Evolutionary conservation across 2,888 invertebrate species (phyloP).

Genomic region (Thera obeliscata): DNA sequence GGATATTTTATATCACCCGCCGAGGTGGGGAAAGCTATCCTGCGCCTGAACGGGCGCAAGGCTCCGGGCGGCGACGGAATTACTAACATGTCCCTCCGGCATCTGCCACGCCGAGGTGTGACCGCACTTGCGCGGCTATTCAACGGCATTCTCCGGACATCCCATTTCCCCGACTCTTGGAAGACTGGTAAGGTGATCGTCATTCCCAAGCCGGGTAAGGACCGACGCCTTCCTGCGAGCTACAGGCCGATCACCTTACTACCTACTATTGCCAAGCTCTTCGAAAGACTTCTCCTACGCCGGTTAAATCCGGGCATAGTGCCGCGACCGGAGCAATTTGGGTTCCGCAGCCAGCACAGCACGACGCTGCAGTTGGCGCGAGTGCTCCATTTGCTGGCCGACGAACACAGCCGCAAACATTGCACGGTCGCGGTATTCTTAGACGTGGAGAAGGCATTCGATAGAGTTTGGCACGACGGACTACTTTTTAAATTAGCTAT

Average conservation of each 20-base stretch:
- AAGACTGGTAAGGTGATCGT: slow-evolving; percentile 36
- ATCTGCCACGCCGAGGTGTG: background rate
- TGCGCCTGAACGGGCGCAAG: slow-evolving; percentile 3
- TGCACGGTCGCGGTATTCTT: slow-evolving; percentile 42
- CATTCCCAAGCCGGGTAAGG: slow-evolving; percentile 42
- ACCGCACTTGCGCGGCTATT: slow-evolving; percentile 13
- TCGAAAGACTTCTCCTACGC: slow-evolving; percentile 37
- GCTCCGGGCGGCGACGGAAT: slow-evolving; percentile 18
- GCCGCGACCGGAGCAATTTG: slow-evolving; percentile 37
- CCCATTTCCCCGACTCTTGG: slow-evolving; percentile 31
- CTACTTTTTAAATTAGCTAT: slow-evolving; percentile 42
- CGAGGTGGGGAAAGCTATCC: slow-evolving; percentile 8
- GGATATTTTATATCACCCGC: slow-evolving; percentile 10
- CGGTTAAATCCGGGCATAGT: background rate
- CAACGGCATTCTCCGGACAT: slow-evolving; percentile 26
- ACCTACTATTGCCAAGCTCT: slow-evolving; percentile 33
- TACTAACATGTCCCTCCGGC: slow-evolving; percentile 3
- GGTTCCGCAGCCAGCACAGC: slow-evolving; percentile 40
- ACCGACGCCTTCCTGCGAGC: slow-evolving; percentile 32
- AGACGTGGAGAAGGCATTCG: slow-evolving; percentile 44
- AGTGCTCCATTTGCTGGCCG: slow-evolving; percentile 39
- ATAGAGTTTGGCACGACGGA: slow-evolving; percentile 50
- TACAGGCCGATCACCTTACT: slow-evolving; percentile 35
- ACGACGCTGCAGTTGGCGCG: slow-evolving; percentile 46
- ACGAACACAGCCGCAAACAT: slow-evolving; percentile 31